Evolutionary conservation across 2,888 invertebrate species (phyloP).

Genomic region (Cybosia mesomella): DNA sequence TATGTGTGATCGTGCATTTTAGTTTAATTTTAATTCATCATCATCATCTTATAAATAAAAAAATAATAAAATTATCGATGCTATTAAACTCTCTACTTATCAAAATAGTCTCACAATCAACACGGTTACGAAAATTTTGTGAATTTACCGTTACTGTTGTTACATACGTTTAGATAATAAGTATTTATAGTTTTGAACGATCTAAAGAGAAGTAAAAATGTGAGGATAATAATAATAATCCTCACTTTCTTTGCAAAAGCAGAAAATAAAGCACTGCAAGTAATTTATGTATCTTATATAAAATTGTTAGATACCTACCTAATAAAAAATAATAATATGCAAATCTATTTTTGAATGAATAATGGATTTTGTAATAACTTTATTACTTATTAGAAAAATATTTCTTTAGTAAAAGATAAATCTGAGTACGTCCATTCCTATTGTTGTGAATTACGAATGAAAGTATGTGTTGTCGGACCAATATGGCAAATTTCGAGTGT

Average conservation of each 20-base stretch:
- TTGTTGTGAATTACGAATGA: constrained; percentile 57
- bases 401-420: constrained; percentile 7
- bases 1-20: neutral
- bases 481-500: constrained; percentile 58
- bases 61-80: no score
- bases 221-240: neutral
- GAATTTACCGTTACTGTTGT: neutral
- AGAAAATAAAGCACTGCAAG: neutral
- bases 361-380: neutral
- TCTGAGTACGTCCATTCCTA: constrained; percentile 43
- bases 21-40: neutral
- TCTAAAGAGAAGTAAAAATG: no score
- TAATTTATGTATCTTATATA: neutral
- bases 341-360: neutral
- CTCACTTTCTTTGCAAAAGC: neutral
- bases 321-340: neutral
- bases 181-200: no score
- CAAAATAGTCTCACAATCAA: neutral
- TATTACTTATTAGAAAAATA: neutral
- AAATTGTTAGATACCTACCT: no score
- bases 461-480: constrained; percentile 67
- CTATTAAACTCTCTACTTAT: neutral
- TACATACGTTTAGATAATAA: no score
- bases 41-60: neutral
- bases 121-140: no score